Percentiles rank a stretch among this genome's conserved stretches.
These are phyloP conservation scores for Pandemis corylana DNA, from an alignment of 2,888 invertebrate genomes.

Conservation along the genomic window DNA sequence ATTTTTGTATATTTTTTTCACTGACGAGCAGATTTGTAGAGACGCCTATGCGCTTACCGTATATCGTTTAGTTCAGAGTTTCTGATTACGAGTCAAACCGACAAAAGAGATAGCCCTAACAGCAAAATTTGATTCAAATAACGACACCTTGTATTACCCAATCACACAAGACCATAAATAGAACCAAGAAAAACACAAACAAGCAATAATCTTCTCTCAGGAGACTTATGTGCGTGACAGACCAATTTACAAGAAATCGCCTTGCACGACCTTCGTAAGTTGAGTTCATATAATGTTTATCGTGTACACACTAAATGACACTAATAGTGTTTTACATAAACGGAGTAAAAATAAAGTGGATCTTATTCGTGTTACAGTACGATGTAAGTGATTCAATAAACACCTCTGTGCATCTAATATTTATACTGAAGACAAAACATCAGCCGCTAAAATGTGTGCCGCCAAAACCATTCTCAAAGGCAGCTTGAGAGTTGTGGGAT, in stretches of 20 bases:
- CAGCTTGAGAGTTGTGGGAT: too few species aligned
- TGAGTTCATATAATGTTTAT: constrained; percentile 16
- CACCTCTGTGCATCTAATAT: too few species aligned
- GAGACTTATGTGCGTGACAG: constrained; percentile 24
- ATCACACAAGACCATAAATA: neutral
- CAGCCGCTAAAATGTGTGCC: too few species aligned
- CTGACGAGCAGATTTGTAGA: too few species aligned
- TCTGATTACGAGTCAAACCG: neutral
- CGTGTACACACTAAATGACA: constrained; percentile 21
- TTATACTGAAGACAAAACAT: too few species aligned
- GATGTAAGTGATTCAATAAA: neutral
- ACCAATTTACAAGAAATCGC: constrained; percentile 35
- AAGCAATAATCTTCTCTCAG: constrained; percentile 15
- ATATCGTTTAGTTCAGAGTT: too few species aligned
- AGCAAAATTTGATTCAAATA: neutral
- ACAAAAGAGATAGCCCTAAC: neutral
- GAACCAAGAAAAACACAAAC: constrained; percentile 2
- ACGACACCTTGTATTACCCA: neutral
- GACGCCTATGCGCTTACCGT: too few species aligned
- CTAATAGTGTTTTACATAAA: constrained; percentile 39
- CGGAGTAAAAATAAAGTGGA: constrained; percentile 28
- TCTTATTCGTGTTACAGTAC: constrained; percentile 24
- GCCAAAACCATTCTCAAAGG: too few species aligned
- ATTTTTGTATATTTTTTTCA: too few species aligned
- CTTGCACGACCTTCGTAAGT: constrained; percentile 30